Conservation (phyloP, 2,888 invertebrate genomes). For the Copidosoma aretas region DNA sequence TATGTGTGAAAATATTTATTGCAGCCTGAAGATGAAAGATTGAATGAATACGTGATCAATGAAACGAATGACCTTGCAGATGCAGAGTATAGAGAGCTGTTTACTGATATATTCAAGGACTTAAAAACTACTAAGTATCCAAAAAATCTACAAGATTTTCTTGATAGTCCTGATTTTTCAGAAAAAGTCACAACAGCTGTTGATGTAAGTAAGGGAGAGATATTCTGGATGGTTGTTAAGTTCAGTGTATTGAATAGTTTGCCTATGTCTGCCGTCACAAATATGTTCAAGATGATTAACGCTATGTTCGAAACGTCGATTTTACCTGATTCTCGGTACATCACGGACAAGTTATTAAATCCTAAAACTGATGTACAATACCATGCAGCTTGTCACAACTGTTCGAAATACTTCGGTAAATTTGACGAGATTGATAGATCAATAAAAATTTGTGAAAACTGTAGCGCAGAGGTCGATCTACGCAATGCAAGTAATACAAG, state of each 20-base stretch:
- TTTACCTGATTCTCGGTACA: background rate
- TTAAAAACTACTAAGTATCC: too few species aligned
- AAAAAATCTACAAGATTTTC: background rate
- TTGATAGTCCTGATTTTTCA: background rate
- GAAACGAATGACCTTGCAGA: too few species aligned
- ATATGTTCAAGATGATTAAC: background rate
- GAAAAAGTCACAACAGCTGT: background rate
- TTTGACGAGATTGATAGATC: background rate
- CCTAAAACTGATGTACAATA: background rate
- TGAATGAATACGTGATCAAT: too few species aligned
- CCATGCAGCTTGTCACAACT: constrained; percentile 4
- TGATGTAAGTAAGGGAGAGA: background rate
- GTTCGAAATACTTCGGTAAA: background rate
- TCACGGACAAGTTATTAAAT: background rate
- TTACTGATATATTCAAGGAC: too few species aligned
- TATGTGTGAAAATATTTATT: too few species aligned
- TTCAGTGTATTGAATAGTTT: background rate
- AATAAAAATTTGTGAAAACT: background rate
- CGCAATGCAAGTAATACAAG: background rate
- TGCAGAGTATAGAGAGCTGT: too few species aligned
- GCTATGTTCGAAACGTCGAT: background rate
- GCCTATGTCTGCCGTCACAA: background rate
- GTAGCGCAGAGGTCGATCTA: background rate
- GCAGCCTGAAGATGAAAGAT: too few species aligned
- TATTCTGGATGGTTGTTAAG: background rate